A percentile compares a stretch with the other conserved stretches of the same genome.
phyloP scores from a whole-genome alignment of 2,888 invertebrate genomes.

The Euplexia lucipara region DNA sequence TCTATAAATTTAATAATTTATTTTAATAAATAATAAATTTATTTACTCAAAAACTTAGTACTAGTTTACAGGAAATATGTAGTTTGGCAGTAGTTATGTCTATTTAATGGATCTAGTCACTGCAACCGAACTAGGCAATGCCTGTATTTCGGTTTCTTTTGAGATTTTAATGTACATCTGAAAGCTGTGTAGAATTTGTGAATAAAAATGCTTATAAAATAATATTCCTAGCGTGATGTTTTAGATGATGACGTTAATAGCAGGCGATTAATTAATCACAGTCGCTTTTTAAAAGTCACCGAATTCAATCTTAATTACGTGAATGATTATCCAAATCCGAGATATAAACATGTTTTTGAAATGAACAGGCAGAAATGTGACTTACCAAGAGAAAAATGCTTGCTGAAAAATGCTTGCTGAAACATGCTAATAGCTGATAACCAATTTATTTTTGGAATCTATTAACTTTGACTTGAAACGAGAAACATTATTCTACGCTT shows the following conservation, averaged over 20 bases:
- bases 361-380: constrained; percentile 23
- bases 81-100: too few relatives aligned
- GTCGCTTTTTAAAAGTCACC: constrained; percentile 38
- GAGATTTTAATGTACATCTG: constrained; percentile 10
- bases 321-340: constrained; percentile 15
- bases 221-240: constrained; percentile 22
- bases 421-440: background rate
- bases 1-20: too few relatives aligned
- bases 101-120: too few relatives aligned
- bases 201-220: constrained; percentile 17
- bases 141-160: too few relatives aligned
- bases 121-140: too few relatives aligned
- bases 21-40: too few relatives aligned
- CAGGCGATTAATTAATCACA: constrained; percentile 37
- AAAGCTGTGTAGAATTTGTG: constrained; percentile 5
- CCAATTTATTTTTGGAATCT: background rate
- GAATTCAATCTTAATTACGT: constrained; percentile 42
- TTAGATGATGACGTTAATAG: constrained; percentile 41
- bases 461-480: background rate
- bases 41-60: too few relatives aligned
- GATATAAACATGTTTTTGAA: constrained; percentile 30
- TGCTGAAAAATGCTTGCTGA: too few relatives aligned
- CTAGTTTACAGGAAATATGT: too few relatives aligned
- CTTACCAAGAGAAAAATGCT: constrained; percentile 4
- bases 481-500: constrained; percentile 7